Base-by-base conservation (phyloP, 2,797 vertebrate species). In the Sebastiscus albofasciatus region DNA sequence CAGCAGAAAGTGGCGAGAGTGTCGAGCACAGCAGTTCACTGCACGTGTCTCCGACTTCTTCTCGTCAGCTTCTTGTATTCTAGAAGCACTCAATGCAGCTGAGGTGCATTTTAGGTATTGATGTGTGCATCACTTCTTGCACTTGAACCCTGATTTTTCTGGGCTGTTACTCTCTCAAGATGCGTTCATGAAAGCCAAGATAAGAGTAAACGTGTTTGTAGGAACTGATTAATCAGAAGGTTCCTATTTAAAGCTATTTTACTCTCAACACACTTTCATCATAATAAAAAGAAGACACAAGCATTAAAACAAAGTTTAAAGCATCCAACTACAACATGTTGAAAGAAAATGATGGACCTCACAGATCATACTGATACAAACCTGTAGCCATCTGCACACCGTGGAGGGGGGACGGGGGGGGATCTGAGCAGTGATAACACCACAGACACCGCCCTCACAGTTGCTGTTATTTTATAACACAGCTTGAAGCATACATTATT, bases 401-500 rank as follows among this genome's bases (percentile, higher is more conserved):
- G 22, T 31, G 31, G 31, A 8, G 1, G 3, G 34, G 10, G 24
- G 24, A 24, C 24, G 24, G 24, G 24, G 24, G 54, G 56, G 29
- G 54, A 12, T 18, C 64, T n/a, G 68, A 72, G 62, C 61, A 20
- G 12, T 14, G 39, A 66, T 1, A 73, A 36, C 67, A 67, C 54
- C 2, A 12, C 61, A 56, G 70, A 26, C 7, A 8, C 33, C 54
- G 13, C 12, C 31, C 70, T 34, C 62, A 61, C 61, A 39, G 61
- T 20, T 18, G 36, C 39, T 79, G 79, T 65, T 75, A 26, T 80
- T 75, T 82, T 54, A 36, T 74, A 76, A 62, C 67, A 24, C 83
- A 79, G 90, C 72, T 42, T 65, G 62, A 76, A 56, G n/a, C 67
- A 71, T 85, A 33, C 31, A 89, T 88, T 89, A 91, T 90, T 89